Percentiles rank a stretch among this genome's conserved stretches.
These are phyloP conservation scores for Tretioscincus oriximinensis DNA, from an alignment of 2,113 vertebrate genomes.

Conservation along the genomic window DNA sequence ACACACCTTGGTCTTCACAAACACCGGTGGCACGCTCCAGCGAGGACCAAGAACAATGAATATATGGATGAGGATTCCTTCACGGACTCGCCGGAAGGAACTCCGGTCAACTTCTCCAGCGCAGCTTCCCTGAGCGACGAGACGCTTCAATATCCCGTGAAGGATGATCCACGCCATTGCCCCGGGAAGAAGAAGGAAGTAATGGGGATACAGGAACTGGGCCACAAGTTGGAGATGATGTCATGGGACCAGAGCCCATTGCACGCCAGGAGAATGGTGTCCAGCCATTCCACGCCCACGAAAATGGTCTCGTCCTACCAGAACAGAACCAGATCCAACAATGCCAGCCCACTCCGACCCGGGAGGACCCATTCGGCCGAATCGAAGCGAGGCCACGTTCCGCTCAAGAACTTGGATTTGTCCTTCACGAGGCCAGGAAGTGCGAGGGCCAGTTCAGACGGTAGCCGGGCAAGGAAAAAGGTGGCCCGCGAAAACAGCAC, in stretches of 20 bases:
- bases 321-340: not conserved
- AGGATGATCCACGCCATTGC: slow-evolving; percentile 63
- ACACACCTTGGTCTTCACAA: slow-evolving; percentile 71
- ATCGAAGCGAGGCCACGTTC: slow-evolving; percentile 42
- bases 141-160: slow-evolving; percentile 82
- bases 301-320: slow-evolving; percentile 27
- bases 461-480: slow-evolving; percentile 31
- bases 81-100: slow-evolving; percentile 89
- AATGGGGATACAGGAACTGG: slow-evolving; percentile 66
- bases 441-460: not conserved
- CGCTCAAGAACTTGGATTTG: slow-evolving; percentile 41
- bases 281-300: slow-evolving; percentile 40
- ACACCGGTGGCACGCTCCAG: slow-evolving; percentile 59
- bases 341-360: not conserved
- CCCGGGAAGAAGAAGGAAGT: slow-evolving; percentile 50
- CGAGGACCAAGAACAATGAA: slow-evolving; percentile 69
- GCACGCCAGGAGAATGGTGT: slow-evolving; percentile 23
- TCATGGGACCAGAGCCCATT: not conserved
- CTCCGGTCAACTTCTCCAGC: slow-evolving; percentile 89
- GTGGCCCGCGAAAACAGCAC: slow-evolving; percentile 16
- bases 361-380: slow-evolving; percentile 67
- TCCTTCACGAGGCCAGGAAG: slow-evolving; percentile 24
- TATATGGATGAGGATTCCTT: slow-evolving; percentile 85
- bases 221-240: not conserved
- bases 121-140: slow-evolving; percentile 90